A percentile compares a stretch with the other conserved stretches of the same genome.
phyloP scores from a whole-genome alignment of 92 coral and sea anemone genomes.

The Epizoanthus rinbou region DNA sequence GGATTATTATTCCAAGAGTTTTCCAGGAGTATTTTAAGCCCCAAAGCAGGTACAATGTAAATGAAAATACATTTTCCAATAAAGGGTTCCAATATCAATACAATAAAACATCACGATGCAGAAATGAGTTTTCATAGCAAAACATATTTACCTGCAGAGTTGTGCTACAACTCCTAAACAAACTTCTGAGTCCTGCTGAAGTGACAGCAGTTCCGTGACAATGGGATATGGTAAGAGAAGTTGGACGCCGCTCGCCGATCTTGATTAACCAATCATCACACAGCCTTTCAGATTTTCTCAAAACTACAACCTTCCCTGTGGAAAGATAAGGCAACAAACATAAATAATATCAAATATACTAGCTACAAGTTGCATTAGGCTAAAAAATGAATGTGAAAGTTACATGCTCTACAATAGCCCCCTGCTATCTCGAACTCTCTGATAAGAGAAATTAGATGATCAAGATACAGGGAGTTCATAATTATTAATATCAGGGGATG shows the following conservation, averaged over 20 bases:
- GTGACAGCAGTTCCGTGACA: conserved; percentile 83
- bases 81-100: no score
- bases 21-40: no score
- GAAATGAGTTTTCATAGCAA: not conserved
- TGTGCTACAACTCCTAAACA: conserved; percentile 88
- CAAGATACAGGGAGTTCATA: no score
- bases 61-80: no score
- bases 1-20: no score
- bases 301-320: conserved; percentile 79
- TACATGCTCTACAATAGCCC: no score
- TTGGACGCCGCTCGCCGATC: conserved; percentile 84
- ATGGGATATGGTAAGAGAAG: conserved; percentile 82
- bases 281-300: conserved; percentile 73
- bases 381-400: no score
- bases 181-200: conserved; percentile 75
- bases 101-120: not conserved
- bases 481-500: no score
- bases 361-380: not conserved
- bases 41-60: no score
- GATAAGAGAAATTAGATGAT: no score
- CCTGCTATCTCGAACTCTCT: no score
- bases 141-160: conserved; percentile 71
- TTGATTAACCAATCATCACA: conserved; percentile 76
- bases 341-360: not conserved
- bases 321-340: not conserved